A percentile compares a stretch with the other conserved stretches of the same genome.
phyloP scores from a whole-genome alignment of 2,888 invertebrate species.

The Zeuzera pyrina region DNA sequence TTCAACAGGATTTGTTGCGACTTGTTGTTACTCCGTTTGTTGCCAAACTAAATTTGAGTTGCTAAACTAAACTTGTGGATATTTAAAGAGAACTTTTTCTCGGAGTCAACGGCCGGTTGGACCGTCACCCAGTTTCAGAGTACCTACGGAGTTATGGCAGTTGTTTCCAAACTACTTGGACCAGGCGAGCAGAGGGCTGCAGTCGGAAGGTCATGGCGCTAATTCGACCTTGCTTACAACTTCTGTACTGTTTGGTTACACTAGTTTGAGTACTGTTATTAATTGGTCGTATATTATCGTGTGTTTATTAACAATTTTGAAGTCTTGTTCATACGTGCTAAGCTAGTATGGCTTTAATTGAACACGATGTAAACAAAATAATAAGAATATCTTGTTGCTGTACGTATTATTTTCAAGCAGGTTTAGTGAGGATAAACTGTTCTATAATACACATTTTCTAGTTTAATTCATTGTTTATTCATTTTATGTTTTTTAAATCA shows the following conservation, averaged over 20 bases:
- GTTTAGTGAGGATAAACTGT: too few species aligned
- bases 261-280: conserved; percentile 32
- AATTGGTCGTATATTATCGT: neutral
- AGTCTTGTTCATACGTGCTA: conserved; percentile 14
- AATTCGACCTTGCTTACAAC: conserved; percentile 68
- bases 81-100: conserved; percentile 73
- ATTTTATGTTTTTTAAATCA: too few species aligned
- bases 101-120: conserved; percentile 69
- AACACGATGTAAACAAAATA: too few species aligned
- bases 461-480: too few species aligned
- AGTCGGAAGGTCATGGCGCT: conserved; percentile 65
- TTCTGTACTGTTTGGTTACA: conserved; percentile 36
- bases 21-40: conserved; percentile 69
- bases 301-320: conserved; percentile 2
- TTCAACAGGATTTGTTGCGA: conserved; percentile 60
- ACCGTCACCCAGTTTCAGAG: conserved; percentile 72
- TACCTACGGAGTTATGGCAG: conserved; percentile 71
- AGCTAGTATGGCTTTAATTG: too few species aligned
- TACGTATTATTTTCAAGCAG: too few species aligned
- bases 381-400: too few species aligned
- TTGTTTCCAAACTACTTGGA: conserved; percentile 70
- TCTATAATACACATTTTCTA: too few species aligned
- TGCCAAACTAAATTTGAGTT: conserved; percentile 72
- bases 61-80: conserved; percentile 71
- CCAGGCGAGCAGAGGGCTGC: conserved; percentile 55